Percentiles rank a stretch among this genome's conserved stretches.
phyloP scores from a whole-genome alignment of 1,140 invertebrate genomes.

The Adelges cooleyi region DNA sequence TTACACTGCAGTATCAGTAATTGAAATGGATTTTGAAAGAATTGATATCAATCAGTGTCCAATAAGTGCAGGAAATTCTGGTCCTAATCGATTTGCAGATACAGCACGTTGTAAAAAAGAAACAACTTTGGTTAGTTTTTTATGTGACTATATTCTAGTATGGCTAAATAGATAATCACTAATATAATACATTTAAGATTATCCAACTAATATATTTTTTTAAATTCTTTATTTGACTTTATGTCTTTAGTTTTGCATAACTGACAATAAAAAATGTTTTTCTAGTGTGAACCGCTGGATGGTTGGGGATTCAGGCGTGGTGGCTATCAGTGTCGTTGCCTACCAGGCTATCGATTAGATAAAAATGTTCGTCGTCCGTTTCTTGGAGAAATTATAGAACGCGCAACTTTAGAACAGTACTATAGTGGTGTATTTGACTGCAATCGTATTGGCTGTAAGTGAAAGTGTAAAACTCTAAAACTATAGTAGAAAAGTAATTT shows the following conservation, averaged over 20 bases:
- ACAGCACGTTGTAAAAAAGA: slow-evolving; percentile 85
- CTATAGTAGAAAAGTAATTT: neutral
- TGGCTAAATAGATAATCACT: neutral
- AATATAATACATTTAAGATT: too few species aligned
- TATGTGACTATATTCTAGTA: too few species aligned
- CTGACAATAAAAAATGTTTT: too few species aligned
- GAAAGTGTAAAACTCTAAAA: neutral
- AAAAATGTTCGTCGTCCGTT: slow-evolving; percentile 76
- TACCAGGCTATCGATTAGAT: slow-evolving; percentile 78
- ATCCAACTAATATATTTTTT: too few species aligned
- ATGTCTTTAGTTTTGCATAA: neutral
- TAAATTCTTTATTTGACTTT: too few species aligned
- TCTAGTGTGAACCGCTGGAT: slow-evolving; percentile 86
- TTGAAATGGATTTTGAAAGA: slow-evolving; percentile 94
- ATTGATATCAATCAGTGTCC: slow-evolving; percentile 98
- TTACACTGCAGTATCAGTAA: slow-evolving; percentile 81
- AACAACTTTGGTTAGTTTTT: slow-evolving; percentile 70
- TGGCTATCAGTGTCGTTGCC: slow-evolving; percentile 90
- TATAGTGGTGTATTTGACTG: slow-evolving; percentile 80
- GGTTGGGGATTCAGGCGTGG: slow-evolving; percentile 92
- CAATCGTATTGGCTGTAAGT: slow-evolving; percentile 79
- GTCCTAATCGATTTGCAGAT: slow-evolving; percentile 77
- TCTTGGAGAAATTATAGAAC: slow-evolving; percentile 84
- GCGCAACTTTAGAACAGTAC: slow-evolving; percentile 82
- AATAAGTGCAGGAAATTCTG: slow-evolving; percentile 69